A percentile compares a stretch with the other conserved stretches of the same genome.
Evolutionary conservation across 2,888 invertebrate species (phyloP).

Genomic region (Fissipunctia ypsillon): DNA sequence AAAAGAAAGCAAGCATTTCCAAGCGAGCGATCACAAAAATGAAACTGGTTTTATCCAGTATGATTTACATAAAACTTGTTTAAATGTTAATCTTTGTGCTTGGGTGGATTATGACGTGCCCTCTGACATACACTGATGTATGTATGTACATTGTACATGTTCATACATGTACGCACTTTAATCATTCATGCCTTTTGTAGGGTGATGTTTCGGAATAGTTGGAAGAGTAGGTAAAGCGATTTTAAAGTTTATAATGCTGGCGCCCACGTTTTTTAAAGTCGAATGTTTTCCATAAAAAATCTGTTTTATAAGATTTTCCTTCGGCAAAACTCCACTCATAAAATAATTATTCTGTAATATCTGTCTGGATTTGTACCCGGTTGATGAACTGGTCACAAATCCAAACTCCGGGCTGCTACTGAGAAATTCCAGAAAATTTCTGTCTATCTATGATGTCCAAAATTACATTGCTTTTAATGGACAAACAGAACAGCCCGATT

Average conservation of each 20-base stretch:
- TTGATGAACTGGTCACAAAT: no score
- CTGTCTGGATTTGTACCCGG: no score
- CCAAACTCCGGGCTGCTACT: no score
- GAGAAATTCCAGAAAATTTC: no score
- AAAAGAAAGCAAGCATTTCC: constrained; percentile 72
- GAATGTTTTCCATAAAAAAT: accelerated
- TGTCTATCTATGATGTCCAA: neutral
- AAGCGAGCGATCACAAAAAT: constrained; percentile 79
- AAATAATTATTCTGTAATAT: neutral
- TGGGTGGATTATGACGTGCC: constrained; percentile 84
- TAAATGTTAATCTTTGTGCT: constrained; percentile 88
- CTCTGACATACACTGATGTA: constrained; percentile 72
- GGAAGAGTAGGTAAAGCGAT: constrained; percentile 42
- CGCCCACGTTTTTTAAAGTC: constrained; percentile 44
- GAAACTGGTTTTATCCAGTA: constrained; percentile 77
- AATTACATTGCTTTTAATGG: neutral
- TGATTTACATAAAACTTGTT: constrained; percentile 90
- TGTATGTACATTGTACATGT: constrained; percentile 17
- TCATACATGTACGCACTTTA: constrained; percentile 59
- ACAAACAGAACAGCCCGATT: neutral
- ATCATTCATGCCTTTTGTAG: constrained; percentile 65
- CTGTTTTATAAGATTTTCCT: neutral
- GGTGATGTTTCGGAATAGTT: constrained; percentile 62
- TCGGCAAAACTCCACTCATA: neutral
- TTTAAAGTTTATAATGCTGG: constrained; percentile 49